A percentile compares a stretch with the other conserved stretches of the same genome.
These are phyloP conservation scores for Amphibalanus amphitrite DNA, from an alignment of 1,140 invertebrate species.

Conservation along the genomic window DNA sequence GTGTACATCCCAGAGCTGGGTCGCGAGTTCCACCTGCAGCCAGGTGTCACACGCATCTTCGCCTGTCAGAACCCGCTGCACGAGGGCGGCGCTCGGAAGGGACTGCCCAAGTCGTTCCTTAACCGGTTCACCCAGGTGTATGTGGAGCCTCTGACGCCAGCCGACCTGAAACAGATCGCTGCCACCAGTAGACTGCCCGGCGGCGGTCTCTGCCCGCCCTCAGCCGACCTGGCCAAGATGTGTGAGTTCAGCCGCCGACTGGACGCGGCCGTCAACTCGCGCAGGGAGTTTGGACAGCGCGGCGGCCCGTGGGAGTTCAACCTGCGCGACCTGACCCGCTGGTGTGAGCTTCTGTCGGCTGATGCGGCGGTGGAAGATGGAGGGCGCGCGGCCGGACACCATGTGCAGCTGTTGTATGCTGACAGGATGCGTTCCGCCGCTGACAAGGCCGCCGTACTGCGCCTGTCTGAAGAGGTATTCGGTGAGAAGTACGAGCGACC, in stretches of 20 bases:
- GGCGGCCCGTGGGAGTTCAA: conserved; percentile 95
- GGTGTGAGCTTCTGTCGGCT: neutral
- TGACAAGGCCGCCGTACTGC: conserved; percentile 22
- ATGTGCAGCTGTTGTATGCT: conserved; percentile 26
- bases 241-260: conserved; percentile 61
- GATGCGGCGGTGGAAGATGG: neutral
- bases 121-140: conserved; percentile 94
- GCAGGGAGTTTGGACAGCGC: conserved; percentile 42
- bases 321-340: conserved; percentile 65
- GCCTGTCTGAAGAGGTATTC: neutral
- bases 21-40: conserved; percentile 58
- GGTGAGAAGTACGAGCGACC: neutral
- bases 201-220: conserved; percentile 30
- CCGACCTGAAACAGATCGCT: conserved; percentile 51
- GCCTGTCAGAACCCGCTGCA: conserved; percentile 95
- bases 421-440: conserved; percentile 29
- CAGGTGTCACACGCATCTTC: conserved; percentile 63
- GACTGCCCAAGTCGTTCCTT: conserved; percentile 88
- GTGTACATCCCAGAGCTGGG: conserved; percentile 90
- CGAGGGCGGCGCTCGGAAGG: conserved; percentile 87
- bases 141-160: conserved; percentile 53
- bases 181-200: neutral
- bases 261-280: conserved; percentile 38
- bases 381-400: no score
- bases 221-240: conserved; percentile 43